Evolutionary conservation across 2,888 invertebrate genomes (phyloP), one percentile per base, ranked within the genome.

Genomic region (Macroteleia sp.): DNA sequence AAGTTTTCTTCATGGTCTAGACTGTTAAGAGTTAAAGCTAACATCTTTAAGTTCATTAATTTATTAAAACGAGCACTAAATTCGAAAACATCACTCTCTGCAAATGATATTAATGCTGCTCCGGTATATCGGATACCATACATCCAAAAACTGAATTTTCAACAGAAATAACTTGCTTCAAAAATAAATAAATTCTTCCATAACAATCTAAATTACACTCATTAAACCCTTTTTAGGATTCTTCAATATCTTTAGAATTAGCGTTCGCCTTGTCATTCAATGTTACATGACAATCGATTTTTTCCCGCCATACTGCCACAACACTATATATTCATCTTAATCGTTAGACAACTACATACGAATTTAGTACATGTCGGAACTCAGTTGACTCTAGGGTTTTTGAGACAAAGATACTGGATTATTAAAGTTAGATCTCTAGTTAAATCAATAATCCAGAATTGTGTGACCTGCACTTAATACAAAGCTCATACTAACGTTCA

Each of bases 381-480:
- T 32, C 44, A 59, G 30, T 19, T 25, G 10, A 57, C 42, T 4
- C 14, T 57, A n/a, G 42, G 56, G 42, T n/a, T 57, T 30, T 42
- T 57, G 12, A n/a, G 42, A 19, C 14, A 41, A 30, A 41, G 56
- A 57, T 42, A 36, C 9, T 57, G 56, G 56, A 28, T 41, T 30
- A n/a, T 57, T 1, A 20, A 42, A 30, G 41, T 30, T n/a, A 28
- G 56, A 42, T 28, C 28, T 17, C 6, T 57, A 2, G 56, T 41
- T 2, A 57, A 57, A 28, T 42, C 41, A 42, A 42, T 57, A n/a
- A 57, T 57, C 30, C 56, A 17, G n/a, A 57, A 42, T 19, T 57
- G 56, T 30, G 36, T 54, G 0, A 54, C 3, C 16, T 39, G 36
- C 8, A 36, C 36, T 36, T 10, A 14, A 3, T 2, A 14, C 2